Evolutionary conservation across 2,888 invertebrate species (phyloP).

Genomic region (Cryptophagus acutangulus): DNA sequence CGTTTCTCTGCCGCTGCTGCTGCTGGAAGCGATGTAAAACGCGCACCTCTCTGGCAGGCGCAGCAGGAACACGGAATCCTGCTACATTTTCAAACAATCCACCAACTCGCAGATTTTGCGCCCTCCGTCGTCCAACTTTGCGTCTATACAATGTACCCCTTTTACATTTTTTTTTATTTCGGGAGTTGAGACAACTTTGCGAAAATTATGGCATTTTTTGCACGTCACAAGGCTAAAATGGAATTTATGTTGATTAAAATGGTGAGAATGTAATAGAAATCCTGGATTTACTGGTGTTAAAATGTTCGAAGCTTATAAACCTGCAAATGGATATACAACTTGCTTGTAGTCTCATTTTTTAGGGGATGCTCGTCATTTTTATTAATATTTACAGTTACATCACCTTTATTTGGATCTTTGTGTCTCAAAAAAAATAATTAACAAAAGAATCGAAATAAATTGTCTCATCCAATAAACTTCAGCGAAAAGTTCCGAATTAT

Average conservation of each 20-base stretch:
- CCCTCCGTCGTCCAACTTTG: constrained; percentile 4
- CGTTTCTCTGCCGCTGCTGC: constrained; percentile 14
- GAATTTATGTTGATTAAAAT: constrained; percentile 44
- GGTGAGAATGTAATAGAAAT: constrained; percentile 38
- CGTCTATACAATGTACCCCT: neutral
- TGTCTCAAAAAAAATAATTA: too few relatives aligned
- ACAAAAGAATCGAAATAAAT: too few relatives aligned
- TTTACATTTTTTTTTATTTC: neutral
- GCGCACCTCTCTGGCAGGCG: constrained; percentile 16
- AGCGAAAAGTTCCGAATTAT: too few relatives aligned
- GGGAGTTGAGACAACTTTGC: constrained; percentile 4
- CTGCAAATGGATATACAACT: constrained; percentile 26
- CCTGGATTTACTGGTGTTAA: constrained; percentile 33
- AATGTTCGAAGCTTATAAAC: constrained; percentile 29
- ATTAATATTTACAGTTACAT: constrained; percentile 26
- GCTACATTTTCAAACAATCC: constrained; percentile 11
- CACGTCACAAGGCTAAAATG: constrained; percentile 29
- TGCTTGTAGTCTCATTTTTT: constrained; percentile 17
- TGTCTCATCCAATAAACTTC: too few relatives aligned
- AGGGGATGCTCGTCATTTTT: constrained; percentile 19
- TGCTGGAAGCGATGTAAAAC: constrained; percentile 26
- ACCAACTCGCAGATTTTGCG: constrained; percentile 20
- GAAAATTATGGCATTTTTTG: constrained; percentile 34
- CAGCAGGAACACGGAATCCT: constrained; percentile 8
- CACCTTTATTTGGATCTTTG: too few relatives aligned